phyloP scores from a whole-genome alignment of 1,140 invertebrate species.

The Calliphora vicina region DNA sequence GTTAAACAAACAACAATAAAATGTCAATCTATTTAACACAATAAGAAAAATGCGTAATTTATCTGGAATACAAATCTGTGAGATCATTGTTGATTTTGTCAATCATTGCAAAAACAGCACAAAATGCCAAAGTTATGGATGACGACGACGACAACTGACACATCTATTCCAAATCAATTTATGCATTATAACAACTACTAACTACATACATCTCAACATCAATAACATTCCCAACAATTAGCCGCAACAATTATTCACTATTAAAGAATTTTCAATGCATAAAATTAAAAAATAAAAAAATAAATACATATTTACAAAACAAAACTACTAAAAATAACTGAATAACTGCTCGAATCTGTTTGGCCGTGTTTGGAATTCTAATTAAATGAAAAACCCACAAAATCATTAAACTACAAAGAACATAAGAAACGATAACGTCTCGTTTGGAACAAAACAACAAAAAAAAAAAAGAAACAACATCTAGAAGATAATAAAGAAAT shows the following conservation, averaged over 20 bases:
- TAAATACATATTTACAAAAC: background rate
- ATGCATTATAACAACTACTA: background rate
- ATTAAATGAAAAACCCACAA: conserved; percentile 13
- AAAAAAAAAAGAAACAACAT: background rate
- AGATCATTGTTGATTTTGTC: background rate
- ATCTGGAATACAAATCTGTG: background rate
- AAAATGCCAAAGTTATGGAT: background rate
- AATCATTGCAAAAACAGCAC: background rate
- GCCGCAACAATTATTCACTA: background rate
- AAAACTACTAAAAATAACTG: conserved; percentile 4
- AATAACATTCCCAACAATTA: background rate
- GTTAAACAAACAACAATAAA: background rate
- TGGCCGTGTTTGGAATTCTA: background rate
- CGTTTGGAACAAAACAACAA: background rate
- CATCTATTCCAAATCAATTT: background rate
- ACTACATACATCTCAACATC: too few relatives aligned
- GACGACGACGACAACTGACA: background rate
- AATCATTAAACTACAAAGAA: background rate
- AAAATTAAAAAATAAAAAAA: background rate
- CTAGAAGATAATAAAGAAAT: background rate
- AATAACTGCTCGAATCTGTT: background rate
- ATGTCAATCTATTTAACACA: background rate
- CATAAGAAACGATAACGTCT: background rate
- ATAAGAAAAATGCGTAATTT: background rate
- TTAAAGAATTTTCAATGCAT: conserved; percentile 5